Conservation (phyloP, 2,113 vertebrate species). For the Psittacara wagleri region DNA sequence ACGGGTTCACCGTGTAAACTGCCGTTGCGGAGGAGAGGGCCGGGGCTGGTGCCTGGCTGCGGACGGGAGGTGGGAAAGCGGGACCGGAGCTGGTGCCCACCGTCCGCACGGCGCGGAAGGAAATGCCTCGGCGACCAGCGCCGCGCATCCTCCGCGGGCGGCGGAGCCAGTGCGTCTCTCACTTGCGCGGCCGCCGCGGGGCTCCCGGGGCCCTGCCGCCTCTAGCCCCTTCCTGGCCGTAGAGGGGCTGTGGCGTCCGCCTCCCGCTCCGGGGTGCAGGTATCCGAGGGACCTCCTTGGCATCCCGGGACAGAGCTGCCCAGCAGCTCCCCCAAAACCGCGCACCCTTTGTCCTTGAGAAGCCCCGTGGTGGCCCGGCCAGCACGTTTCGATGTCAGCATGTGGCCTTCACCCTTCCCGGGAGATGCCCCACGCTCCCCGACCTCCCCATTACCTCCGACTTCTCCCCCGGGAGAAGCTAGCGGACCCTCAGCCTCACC, state of each 20-base stretch:
- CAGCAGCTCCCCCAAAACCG: not conserved
- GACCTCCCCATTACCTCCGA: fast-evolving
- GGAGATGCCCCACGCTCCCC: not conserved
- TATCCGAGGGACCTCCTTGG: not conserved
- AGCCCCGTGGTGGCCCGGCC: not conserved
- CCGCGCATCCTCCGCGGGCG: not conserved
- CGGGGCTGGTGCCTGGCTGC: not conserved
- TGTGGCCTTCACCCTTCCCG: not conserved
- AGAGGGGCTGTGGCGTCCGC: not conserved
- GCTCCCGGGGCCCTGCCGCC: not conserved
- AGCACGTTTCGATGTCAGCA: fast-evolving
- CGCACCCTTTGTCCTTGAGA: not conserved
- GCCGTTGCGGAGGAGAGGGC: not conserved
- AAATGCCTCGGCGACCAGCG: not conserved
- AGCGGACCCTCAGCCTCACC: no score
- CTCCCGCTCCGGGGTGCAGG: not conserved
- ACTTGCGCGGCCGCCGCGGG: not conserved
- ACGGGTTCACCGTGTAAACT: not conserved
- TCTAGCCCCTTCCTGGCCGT: not conserved
- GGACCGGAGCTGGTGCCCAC: not conserved
- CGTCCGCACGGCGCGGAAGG: not conserved
- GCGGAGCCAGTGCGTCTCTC: not conserved
- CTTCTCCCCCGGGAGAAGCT: not conserved
- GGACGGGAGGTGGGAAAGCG: no score
- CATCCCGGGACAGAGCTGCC: not conserved